phyloP scores from a whole-genome alignment of 1,140 invertebrate genomes.

The Acromyrmex heyeri region DNA sequence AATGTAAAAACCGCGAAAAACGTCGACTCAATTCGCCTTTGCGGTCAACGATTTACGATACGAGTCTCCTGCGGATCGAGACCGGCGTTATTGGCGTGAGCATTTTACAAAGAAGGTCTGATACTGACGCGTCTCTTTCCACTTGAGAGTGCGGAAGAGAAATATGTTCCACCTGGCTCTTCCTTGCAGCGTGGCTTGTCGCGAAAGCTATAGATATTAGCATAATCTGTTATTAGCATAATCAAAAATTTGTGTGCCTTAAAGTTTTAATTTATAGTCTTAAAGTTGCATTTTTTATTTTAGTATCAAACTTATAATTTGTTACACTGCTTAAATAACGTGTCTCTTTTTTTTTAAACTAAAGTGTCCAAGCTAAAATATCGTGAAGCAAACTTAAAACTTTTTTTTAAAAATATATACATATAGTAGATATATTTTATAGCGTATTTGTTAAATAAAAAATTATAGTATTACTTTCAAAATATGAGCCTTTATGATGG shows the following conservation, averaged over 20 bases:
- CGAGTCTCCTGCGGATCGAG: slow-evolving; percentile 21
- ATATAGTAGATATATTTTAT: not conserved
- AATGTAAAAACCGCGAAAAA: slow-evolving; percentile 5
- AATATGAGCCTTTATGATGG: not conserved
- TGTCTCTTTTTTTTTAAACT: not conserved
- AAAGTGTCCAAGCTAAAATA: not conserved
- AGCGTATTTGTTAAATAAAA: not conserved
- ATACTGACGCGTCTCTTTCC: slow-evolving; percentile 68
- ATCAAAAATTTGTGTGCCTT: slow-evolving; percentile 52
- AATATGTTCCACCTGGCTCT: slow-evolving; percentile 57
- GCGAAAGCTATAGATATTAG: slow-evolving; percentile 59
- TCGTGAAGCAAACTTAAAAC: not conserved
- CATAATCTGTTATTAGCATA: slow-evolving; percentile 72
- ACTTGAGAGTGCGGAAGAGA: slow-evolving; percentile 58
- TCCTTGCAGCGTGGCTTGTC: slow-evolving; percentile 55
- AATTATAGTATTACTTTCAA: slow-evolving; percentile 15
- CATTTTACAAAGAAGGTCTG: slow-evolving; percentile 60
- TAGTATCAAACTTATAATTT: not conserved
- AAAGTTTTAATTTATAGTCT: not conserved
- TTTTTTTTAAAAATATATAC: not conserved
- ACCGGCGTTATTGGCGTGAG: slow-evolving; percentile 37
- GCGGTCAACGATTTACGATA: slow-evolving; percentile 49
- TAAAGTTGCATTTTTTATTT: slow-evolving; percentile 2
- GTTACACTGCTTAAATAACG: too few species aligned
- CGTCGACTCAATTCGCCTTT: slow-evolving; percentile 19